Evolutionary conservation across 2,888 invertebrate species (phyloP), one percentile per base, ranked within the genome.

Genomic region (Bugula neritina): DNA sequence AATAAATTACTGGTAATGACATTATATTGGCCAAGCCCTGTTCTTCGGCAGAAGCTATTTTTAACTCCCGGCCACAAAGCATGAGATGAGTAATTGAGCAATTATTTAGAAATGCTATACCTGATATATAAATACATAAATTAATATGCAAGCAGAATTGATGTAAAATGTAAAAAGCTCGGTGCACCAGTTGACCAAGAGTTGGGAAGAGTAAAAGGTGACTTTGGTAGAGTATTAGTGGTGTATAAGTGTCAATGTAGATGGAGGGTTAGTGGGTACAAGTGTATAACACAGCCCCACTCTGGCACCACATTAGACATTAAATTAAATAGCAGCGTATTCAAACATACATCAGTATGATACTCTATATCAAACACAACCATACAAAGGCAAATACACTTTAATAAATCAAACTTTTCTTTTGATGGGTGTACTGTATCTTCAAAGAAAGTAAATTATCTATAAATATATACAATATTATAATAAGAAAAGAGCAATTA

Each of bases 1-100:
- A 21, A 63, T 63, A 63, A 63, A 63, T 63, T 63, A 63, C 17
- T 17, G n/a, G n/a, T 63, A 27, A 63, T 63, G 63, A 63, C 63
- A 63, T 63, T 13, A 31, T 13, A 63, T 63, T 43, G 43, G 43
- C 43, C 43, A 27, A 63, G 27, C 63, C 63, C 63, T 63, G 27
- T n/a, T n/a, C n/a, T n/a, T n/a, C 23, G 23, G 52, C 13, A 63
- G 10, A 13, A 63, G 27, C 31, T 63, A 63, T 63, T 63, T 63
- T 27, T 43, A 43, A 43, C 43, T n/a, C n/a, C n/a, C n/a, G n/a
- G n/a, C n/a, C n/a, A 43, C 17, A 5, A 43, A 43, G 43, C 17
- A 43, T 43, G 5, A n/a, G n/a, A 63, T 63, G 63, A 63, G 29
- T 63, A 63, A 63, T 27, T 63, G 10, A 34, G 31, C 63, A 63